Evolutionary conservation across 2,888 invertebrate species (phyloP), one percentile per base, ranked within the genome.

Genomic region (Bellardia pandia): DNA sequence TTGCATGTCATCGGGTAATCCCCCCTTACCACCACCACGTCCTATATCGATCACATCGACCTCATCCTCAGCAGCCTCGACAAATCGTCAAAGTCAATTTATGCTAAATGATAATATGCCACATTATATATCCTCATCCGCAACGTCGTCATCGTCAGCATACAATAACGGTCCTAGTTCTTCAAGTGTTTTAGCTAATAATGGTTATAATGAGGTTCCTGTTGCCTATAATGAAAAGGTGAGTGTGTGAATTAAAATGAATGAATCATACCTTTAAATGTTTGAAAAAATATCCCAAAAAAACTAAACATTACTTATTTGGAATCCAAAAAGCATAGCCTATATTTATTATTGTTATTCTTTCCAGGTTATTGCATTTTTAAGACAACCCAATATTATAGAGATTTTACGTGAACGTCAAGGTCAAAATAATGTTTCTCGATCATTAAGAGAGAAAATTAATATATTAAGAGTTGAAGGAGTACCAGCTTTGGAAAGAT

Each of bases 151-250:
- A 1, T 80, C 79, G 8, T 56, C 80, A 48, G 9, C 81, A 6
- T 85, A 71, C 56, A 82, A 87, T 53, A 87, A 85, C 51, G 81
- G 81, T 45, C 81, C 81, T 5, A 71, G 78, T 64, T 81, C 85
- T 40, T 87, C 83, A 2, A 79, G 23, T 72, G 86, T 77, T 7
- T 71, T 40, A 62, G 33, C 85, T 40, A 88, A 88, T 53, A 82
- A 89, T 3, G 90, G 89, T 23, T 91, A 90, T 16, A 91, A 92
- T 1, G 95, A 96, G 89, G 96, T 98, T 91, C 98, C 98, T 0
- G 96, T 97, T 23, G 98, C 98, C 3, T 99, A 99, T 93, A 98
- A 98, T 92, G 99, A 99, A 91, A 98, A 97, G 95, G 95, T 95
- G 89, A 89, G 60, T 42, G 14, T 45, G 2, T 16, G 14, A 13